Conservation (phyloP, 2,113 vertebrate genomes). For the Emydocephalus ijimae region DNA sequence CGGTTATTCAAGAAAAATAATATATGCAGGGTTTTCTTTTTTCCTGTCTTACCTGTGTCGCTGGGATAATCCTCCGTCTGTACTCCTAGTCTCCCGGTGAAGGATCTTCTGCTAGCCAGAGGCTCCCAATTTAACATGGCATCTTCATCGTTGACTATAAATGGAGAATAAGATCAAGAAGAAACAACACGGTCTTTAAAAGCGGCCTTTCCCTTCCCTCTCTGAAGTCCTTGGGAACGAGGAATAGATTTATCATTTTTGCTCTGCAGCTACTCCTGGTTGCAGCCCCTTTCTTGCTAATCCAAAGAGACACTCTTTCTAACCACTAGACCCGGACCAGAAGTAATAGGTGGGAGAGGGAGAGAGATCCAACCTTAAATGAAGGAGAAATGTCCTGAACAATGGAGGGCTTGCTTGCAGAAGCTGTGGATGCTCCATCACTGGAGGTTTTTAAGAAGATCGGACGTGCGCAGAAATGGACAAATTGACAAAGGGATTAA, state of each 20-base stretch:
- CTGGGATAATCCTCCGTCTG: neutral
- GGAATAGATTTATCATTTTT: too few species aligned
- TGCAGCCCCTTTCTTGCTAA: neutral
- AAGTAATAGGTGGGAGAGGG: too few species aligned
- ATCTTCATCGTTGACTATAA: slow-evolving; percentile 40
- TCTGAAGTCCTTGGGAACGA: too few species aligned
- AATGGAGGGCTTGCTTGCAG: too few species aligned
- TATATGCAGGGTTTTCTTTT: neutral
- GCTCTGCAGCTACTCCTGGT: neutral
- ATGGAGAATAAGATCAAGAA: neutral
- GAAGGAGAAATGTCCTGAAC: too few species aligned
- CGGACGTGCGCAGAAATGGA: too few species aligned
- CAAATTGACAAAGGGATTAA: too few species aligned
- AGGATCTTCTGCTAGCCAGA: slow-evolving; percentile 19
- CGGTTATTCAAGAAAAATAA: neutral
- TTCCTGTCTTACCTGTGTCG: slow-evolving; percentile 57
- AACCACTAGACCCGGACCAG: too few species aligned
- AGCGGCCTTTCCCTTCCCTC: neutral
- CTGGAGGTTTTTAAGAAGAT: too few species aligned
- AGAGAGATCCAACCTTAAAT: too few species aligned
- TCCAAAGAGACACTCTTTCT: neutral
- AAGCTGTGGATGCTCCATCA: too few species aligned
- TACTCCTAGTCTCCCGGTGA: slow-evolving; percentile 27
- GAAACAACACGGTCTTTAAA: neutral
- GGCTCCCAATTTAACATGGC: neutral